Evolutionary conservation across 1,140 invertebrate genomes (phyloP).

Genomic region (Anthonomus grandis): DNA sequence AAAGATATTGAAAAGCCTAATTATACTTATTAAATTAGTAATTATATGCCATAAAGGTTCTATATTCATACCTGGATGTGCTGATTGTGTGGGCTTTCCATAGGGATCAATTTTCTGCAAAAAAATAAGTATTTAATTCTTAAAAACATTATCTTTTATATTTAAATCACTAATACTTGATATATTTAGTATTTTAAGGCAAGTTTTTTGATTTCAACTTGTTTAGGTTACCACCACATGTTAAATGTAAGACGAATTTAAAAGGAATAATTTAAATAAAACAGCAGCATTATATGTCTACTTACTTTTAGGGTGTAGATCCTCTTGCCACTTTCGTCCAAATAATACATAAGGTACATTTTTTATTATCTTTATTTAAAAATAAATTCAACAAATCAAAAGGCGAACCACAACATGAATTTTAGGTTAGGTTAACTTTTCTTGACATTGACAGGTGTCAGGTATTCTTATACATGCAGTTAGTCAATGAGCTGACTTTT

Average conservation of each 20-base stretch:
- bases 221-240: too few species aligned
- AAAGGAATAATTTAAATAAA: not conserved
- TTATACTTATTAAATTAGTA: not conserved
- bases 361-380: too few species aligned
- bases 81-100: slow-evolving; percentile 21
- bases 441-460: too few species aligned
- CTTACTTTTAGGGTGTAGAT: slow-evolving; percentile 70
- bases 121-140: not conserved
- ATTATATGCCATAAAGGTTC: not conserved
- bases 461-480: too few species aligned
- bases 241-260: not conserved
- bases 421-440: too few species aligned
- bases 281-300: not conserved
- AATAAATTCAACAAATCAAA: too few species aligned
- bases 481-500: too few species aligned
- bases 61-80: slow-evolving; percentile 28
- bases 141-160: too few species aligned
- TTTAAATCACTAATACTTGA: too few species aligned
- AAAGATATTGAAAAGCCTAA: not conserved
- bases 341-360: slow-evolving; percentile 76
- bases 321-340: slow-evolving; percentile 65
- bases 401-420: too few species aligned
- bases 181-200: too few species aligned
- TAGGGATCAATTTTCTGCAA: slow-evolving; percentile 28
- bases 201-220: too few species aligned